A percentile compares a stretch with the other conserved stretches of the same genome.
Conservation (phyloP, 1,140 invertebrate genomes). For the Gryllus bimaculatus region DNA sequence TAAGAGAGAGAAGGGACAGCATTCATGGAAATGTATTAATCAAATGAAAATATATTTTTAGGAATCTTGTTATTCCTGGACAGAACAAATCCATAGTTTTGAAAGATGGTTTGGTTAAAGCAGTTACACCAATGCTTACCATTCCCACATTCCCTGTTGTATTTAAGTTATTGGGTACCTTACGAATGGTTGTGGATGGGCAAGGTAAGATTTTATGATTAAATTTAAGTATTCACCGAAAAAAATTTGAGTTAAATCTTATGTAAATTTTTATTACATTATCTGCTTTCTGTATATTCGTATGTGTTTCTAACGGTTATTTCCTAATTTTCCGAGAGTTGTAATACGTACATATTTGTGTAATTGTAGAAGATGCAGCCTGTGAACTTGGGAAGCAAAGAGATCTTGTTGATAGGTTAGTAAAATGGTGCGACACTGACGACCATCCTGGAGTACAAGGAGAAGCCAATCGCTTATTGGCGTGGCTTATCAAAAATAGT, state of each 20-base stretch:
- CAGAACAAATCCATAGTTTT: constrained; percentile 66
- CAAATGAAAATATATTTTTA: constrained; percentile 18
- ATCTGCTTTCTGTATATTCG: background rate
- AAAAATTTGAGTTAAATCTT: constrained; percentile 17
- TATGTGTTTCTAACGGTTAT: background rate
- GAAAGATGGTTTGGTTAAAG: constrained; percentile 59
- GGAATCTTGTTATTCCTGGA: constrained; percentile 71
- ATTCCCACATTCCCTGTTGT: constrained; percentile 70
- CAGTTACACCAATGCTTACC: constrained; percentile 58
- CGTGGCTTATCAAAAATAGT: constrained; percentile 71
- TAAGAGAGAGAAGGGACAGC: too few relatives aligned
- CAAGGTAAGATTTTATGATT: constrained; percentile 43
- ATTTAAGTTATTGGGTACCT: constrained; percentile 75
- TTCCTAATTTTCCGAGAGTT: background rate
- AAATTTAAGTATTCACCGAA: background rate
- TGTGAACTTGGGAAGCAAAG: constrained; percentile 44
- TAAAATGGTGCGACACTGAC: constrained; percentile 69
- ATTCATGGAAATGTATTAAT: too few relatives aligned
- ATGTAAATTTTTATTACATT: background rate
- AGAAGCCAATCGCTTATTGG: constrained; percentile 70
- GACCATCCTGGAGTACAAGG: constrained; percentile 76
- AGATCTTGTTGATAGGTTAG: constrained; percentile 50
- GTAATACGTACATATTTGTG: background rate
- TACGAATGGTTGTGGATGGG: constrained; percentile 75
- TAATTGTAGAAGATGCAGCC: constrained; percentile 49